phyloP scores from a whole-genome alignment of 2,113 vertebrate species.

The Trematocara unimaculatum region DNA sequence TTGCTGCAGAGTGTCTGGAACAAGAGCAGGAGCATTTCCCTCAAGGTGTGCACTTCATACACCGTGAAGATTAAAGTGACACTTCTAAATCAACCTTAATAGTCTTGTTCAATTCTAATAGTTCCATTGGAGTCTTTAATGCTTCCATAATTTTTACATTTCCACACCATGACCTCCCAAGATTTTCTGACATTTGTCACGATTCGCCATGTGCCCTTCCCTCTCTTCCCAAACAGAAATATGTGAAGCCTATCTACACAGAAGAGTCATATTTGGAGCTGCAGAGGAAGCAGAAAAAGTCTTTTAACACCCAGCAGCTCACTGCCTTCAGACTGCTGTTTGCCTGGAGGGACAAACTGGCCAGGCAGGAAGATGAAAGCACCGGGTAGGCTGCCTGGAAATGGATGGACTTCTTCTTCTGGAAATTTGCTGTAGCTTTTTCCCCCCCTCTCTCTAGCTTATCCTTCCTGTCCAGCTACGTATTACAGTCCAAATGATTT shows the following conservation, averaged over 20 bases:
- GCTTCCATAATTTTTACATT: background rate
- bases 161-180: background rate
- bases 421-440: background rate
- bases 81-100: background rate
- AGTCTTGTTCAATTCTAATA: background rate
- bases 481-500: background rate
- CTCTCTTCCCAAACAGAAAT: conserved; percentile 76
- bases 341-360: conserved; percentile 89
- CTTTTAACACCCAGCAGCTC: conserved; percentile 90
- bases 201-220: background rate
- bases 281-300: conserved; percentile 87
- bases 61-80: background rate
- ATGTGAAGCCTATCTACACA: conserved; percentile 88
- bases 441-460: background rate
- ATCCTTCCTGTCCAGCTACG: background rate
- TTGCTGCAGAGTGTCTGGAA: conserved; percentile 88
- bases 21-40: conserved; percentile 84
- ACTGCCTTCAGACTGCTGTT: conserved; percentile 87
- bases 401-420: conserved; percentile 1
- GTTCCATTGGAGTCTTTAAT: background rate
- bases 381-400: conserved; percentile 78
- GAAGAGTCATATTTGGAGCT: conserved; percentile 92
- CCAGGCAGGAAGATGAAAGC: conserved; percentile 91
- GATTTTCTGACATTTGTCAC: background rate
- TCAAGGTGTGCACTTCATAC: conserved; percentile 78